Evolutionary conservation across 2,113 vertebrate genomes (phyloP), one percentile per base, ranked within the genome.

Genomic region (mouse (Mus musculus)): DNA sequence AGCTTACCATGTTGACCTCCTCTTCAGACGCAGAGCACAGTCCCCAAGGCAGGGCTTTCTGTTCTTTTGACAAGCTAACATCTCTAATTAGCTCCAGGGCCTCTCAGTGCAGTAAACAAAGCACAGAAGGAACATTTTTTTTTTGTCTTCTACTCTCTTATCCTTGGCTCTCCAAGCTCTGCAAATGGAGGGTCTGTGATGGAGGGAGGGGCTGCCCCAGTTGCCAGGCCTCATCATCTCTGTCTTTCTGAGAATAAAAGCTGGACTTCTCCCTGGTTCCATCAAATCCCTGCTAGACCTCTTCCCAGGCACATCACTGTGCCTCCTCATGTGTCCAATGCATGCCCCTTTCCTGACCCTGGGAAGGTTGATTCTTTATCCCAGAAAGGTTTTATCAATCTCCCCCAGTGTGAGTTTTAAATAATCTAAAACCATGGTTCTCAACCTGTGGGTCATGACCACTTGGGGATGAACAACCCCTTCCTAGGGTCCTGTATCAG

Each of bases 1-100:
- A 86, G 86, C 72, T 95, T 91, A 59, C n/a, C 46, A 26, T 59
- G n/a, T 72, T 94, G 94, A 67, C 89, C 72, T 75, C 39, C 17
- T 39, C 59, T 54, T 80, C 72, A 67, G n/a, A 61, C 73, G 77
- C n/a, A 75, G 59, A 75, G 28, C 86, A 75, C 3, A 61, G 9
- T 56, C 56, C 80, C 54, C 36, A 59, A 87, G 61, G 67, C 42
- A 77, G 85, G 33, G 30, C 73, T 95, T 85, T 49, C 63, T 59
- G 46, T 73, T 86, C 92, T 89, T 81, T 61, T 92, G 89, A 89
- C 59, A 86, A 59, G 26, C 12, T 17, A 16, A 59, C 85, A 59
- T 80, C 52, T 84, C 69, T 63, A 49, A 82, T 85, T 78, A 73
- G 63, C 89, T 80, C 56, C 39, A 36, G 56, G 78, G 92, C 33